Evolutionary conservation across 2,113 vertebrate species (phyloP).

Genomic region (Crotalus helleri): DNA sequence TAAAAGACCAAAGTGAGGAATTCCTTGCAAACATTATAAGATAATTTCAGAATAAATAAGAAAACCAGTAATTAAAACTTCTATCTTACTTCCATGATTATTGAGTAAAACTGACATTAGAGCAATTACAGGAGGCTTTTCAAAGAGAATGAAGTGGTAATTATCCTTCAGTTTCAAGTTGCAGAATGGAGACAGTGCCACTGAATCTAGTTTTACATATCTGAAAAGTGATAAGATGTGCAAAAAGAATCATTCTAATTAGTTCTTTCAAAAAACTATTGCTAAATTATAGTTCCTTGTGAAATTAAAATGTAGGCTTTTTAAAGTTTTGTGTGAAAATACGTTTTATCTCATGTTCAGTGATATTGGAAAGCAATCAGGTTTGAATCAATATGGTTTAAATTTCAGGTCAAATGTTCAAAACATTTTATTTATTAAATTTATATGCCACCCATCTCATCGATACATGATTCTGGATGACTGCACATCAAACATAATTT

Average conservation of each 20-base stretch:
- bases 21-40: not conserved
- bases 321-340: not conserved
- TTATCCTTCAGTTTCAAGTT: not conserved
- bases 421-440: not conserved
- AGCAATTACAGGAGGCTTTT: not conserved
- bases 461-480: not conserved
- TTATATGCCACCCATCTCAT: not conserved
- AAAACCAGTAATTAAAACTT: not conserved
- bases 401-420: not conserved
- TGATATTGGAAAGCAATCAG: not conserved
- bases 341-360: not conserved
- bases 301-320: not conserved
- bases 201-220: not conserved
- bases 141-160: not conserved
- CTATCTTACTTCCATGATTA: not conserved
- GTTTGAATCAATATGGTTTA: not conserved
- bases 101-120: not conserved
- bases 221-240: not conserved
- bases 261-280: not conserved
- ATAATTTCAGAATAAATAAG: not conserved
- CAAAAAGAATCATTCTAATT: not conserved
- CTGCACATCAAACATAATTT: not conserved
- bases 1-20: not conserved
- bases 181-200: not conserved
- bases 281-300: not conserved